A percentile compares a stretch with the other conserved stretches of the same genome.
These are phyloP conservation scores for Hydra vulgaris DNA, from an alignment of 30 jellyfish, hydroid and myxozoan genomes.

Conservation along the genomic window DNA sequence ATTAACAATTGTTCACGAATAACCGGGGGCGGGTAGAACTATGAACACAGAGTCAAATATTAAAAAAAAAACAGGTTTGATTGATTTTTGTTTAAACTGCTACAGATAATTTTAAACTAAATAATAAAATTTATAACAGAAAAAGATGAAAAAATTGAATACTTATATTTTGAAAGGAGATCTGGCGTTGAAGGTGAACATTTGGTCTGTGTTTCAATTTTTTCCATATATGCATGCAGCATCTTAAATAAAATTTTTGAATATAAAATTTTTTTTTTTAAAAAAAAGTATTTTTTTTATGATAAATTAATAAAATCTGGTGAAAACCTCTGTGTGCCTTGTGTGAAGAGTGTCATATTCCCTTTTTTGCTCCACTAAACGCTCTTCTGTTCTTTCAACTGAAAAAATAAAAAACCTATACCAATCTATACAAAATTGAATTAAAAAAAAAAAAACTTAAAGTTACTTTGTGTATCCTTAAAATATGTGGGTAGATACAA, in stretches of 20 bases:
- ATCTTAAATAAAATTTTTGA: slow-evolving; percentile 29
- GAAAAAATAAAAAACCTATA: neutral
- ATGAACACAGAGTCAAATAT: too few species aligned
- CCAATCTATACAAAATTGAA: neutral
- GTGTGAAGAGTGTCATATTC: slow-evolving; percentile 63
- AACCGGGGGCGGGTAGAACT: too few species aligned
- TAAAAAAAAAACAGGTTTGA: too few species aligned
- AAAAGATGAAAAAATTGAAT: neutral
- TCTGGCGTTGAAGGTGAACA: slow-evolving; percentile 39
- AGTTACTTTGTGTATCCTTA: too few species aligned
- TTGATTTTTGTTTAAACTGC: too few species aligned
- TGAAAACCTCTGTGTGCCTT: slow-evolving; percentile 94
- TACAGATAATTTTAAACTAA: neutral
- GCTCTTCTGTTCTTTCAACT: slow-evolving; percentile 91
- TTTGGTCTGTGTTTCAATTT: slow-evolving; percentile 73
- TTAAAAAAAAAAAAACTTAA: neutral
- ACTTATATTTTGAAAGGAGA: neutral
- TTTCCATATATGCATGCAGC: slow-evolving; percentile 93
- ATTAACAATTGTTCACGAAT: too few species aligned
- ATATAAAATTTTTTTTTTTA: too few species aligned
- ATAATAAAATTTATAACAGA: neutral
- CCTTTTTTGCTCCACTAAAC: slow-evolving; percentile 66
- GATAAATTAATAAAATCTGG: neutral
- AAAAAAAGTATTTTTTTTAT: too few species aligned
- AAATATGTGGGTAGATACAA: too few species aligned